phyloP scores from a whole-genome alignment of 2,113 vertebrate species.

The Chionis minor region DNA sequence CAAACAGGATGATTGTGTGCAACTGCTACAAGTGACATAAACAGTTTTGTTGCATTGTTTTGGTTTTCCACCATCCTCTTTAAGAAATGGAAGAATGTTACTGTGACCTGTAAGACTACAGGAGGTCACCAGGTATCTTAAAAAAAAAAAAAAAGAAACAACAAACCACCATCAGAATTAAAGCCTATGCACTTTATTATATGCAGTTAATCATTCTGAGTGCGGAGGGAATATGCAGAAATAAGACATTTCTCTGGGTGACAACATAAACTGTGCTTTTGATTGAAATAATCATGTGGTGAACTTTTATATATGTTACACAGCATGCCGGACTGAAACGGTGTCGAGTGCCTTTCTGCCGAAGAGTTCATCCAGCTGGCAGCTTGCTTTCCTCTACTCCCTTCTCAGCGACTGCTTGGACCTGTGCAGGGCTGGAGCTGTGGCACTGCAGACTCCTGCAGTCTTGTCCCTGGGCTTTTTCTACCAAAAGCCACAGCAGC shows the following conservation, averaged over 20 bases:
- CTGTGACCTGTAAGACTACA: neutral
- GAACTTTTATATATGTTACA: neutral
- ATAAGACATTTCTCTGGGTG: neutral
- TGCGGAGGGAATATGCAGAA: neutral
- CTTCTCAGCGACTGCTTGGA: neutral
- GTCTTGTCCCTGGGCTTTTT: neutral
- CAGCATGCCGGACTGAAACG: neutral
- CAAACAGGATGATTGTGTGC: neutral
- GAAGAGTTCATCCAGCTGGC: neutral
- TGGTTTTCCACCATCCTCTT: neutral
- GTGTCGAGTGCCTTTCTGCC: neutral
- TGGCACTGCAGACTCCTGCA: neutral
- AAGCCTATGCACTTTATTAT: neutral
- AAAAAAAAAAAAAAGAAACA: too few relatives aligned
- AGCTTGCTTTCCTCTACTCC: neutral
- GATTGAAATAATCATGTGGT: neutral
- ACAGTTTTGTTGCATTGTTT: neutral
- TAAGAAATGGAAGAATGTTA: neutral
- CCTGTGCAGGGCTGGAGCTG: neutral
- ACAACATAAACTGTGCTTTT: neutral
- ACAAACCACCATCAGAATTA: neutral
- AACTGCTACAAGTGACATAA: neutral
- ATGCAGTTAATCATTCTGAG: neutral
- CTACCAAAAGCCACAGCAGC: neutral
- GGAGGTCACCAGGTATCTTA: neutral